These are phyloP conservation scores for Holacanthella duospinosa DNA, from an alignment of 2,888 invertebrate genomes.

Conservation along the genomic window DNA sequence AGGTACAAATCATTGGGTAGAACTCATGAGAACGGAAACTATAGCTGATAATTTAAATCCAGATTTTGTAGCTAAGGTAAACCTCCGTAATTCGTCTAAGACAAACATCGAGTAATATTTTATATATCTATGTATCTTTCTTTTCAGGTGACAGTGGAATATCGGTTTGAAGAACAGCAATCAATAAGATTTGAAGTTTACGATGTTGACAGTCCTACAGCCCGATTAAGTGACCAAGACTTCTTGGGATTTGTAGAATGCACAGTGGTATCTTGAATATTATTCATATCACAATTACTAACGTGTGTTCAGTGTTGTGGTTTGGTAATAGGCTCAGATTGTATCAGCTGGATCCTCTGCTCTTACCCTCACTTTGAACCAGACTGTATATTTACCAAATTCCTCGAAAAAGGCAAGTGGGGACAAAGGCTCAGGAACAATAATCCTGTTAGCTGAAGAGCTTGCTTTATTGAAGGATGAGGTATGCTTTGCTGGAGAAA, in stretches of 20 bases:
- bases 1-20: slow-evolving; percentile 41
- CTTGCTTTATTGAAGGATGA: slow-evolving; percentile 36
- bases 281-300: neutral
- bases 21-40: slow-evolving; percentile 44
- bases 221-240: slow-evolving; percentile 42
- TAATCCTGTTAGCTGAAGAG: slow-evolving; percentile 35
- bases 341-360: slow-evolving; percentile 30
- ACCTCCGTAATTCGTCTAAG: too few relatives aligned
- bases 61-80: slow-evolving; percentile 48
- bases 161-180: slow-evolving; percentile 51
- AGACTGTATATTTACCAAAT: slow-evolving; percentile 16
- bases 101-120: too few relatives aligned
- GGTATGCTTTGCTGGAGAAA: slow-evolving; percentile 14
- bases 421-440: slow-evolving; percentile 24
- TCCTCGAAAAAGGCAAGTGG: slow-evolving; percentile 11
- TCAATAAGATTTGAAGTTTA: slow-evolving; percentile 46
- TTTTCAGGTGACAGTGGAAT: slow-evolving; percentile 39
- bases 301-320: neutral
- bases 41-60: slow-evolving; percentile 46
- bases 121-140: neutral
- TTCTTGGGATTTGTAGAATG: slow-evolving; percentile 47
- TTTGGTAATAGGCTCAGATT: slow-evolving; percentile 18
- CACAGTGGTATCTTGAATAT: slow-evolving; percentile 18
- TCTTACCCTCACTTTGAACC: slow-evolving; percentile 18
- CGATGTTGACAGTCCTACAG: slow-evolving; percentile 41